phyloP scores from a whole-genome alignment of 2,888 invertebrate species.

The Blastobasis adustella region DNA sequence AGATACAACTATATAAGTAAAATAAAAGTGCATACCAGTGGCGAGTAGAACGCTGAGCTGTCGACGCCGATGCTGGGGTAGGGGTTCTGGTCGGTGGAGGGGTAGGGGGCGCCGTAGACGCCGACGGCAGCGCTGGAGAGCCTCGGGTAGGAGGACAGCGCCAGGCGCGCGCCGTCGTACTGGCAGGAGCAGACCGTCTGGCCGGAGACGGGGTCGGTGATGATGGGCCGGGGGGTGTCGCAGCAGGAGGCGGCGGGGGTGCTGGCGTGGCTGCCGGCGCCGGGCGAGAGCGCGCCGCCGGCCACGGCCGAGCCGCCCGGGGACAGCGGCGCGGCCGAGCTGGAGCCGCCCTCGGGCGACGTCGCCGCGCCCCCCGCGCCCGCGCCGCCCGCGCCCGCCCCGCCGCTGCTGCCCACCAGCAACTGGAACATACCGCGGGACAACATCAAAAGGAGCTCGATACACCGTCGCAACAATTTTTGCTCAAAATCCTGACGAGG shows the following conservation, averaged over 20 bases:
- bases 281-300: slow-evolving; percentile 74
- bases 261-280: slow-evolving; percentile 69
- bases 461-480: no score
- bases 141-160: slow-evolving; percentile 86
- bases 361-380: slow-evolving; percentile 83
- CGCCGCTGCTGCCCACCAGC: slow-evolving; percentile 83
- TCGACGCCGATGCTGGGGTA: slow-evolving; percentile 95
- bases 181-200: slow-evolving; percentile 96
- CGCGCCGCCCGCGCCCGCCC: slow-evolving; percentile 83
- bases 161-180: slow-evolving; percentile 91
- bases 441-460: no score
- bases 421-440: slow-evolving; percentile 60
- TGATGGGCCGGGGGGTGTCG: slow-evolving; percentile 92
- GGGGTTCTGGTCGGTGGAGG: slow-evolving; percentile 92
- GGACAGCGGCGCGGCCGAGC: slow-evolving; percentile 83
- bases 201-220: slow-evolving; percentile 94
- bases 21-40: slow-evolving; percentile 84
- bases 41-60: slow-evolving; percentile 96
- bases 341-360: slow-evolving; percentile 80
- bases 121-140: slow-evolving; percentile 85
- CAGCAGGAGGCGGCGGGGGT: slow-evolving; percentile 81
- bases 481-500: no score
- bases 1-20: background rate
- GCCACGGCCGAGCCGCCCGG: slow-evolving; percentile 81
- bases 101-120: slow-evolving; percentile 91